Evolutionary conservation across 2,888 invertebrate species (phyloP).

Genomic region (Agriopis aurantiaria): DNA sequence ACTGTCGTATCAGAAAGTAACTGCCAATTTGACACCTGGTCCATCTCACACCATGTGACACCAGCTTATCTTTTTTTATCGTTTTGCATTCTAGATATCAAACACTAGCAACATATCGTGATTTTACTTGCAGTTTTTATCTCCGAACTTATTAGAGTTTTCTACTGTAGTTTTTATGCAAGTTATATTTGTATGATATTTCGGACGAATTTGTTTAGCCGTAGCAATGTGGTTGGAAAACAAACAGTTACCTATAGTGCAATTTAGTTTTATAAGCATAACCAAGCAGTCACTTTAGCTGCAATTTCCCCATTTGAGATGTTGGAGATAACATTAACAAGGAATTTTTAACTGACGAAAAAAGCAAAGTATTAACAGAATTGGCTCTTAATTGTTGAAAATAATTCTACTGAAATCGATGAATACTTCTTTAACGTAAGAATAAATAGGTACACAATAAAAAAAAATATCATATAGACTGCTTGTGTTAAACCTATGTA

Average conservation of each 20-base stretch:
- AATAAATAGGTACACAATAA: not conserved
- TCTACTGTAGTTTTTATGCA: not conserved
- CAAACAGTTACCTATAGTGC: not conserved
- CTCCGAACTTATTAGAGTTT: too few species aligned
- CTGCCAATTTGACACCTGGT: conserved; percentile 64
- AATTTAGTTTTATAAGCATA: not conserved
- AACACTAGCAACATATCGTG: not conserved
- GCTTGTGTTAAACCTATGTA: not conserved
- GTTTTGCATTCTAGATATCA: conserved; percentile 2
- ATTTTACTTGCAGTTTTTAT: not conserved
- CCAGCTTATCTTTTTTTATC: conserved; percentile 30
- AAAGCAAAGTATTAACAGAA: too few species aligned
- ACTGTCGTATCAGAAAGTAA: conserved; percentile 51
- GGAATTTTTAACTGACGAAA: too few species aligned
- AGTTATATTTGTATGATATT: too few species aligned
- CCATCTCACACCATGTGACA: conserved; percentile 58
- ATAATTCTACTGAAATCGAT: too few species aligned
- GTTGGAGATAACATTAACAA: not conserved
- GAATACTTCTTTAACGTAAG: not conserved
- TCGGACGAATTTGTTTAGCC: too few species aligned
- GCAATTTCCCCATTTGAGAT: not conserved
- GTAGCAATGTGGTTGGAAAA: too few species aligned
- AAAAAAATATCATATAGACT: not conserved
- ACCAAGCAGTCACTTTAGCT: not conserved
- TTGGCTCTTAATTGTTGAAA: too few species aligned